Base-by-base conservation (phyloP, 2,888 invertebrate genomes). In the Pachymerium ferrugineum region DNA sequence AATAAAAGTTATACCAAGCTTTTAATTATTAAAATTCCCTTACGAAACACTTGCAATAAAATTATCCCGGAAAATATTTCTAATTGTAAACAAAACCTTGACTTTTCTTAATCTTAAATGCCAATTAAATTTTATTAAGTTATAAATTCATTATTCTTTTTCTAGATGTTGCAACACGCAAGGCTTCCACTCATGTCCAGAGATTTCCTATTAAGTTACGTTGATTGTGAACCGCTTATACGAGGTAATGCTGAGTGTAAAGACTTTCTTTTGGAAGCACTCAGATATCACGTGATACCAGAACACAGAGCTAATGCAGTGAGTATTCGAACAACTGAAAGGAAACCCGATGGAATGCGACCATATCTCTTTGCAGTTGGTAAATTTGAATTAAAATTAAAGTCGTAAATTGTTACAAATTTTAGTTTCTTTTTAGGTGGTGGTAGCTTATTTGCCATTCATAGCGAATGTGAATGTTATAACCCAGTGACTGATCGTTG, bases 391-490 rank as follows among this genome's bases (percentile, higher is more conserved):
- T 35, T 35, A 35, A 35, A 14, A 8, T 10, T 35, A 35, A 35
- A 35, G 35, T 35, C 12, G 8, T 12, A 35, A 14, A 10, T 35
- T 12, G 12, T 35, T 35, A 8, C 12, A 35, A 35, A 35, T 47
- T 54, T 72, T 29, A 68, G 10, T 16, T 73, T 30, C 19, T 33
- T 10, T 76, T 33, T 78, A 86, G 87, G 89, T 76, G 89, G 89
- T 10, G 89, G 89, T 70, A 88, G 88, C 73, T 82, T 89, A 25
- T 89, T 89, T 80, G 88, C 89, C 62, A 89, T 89, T 73, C 89
- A 89, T 82, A 87, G 87, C 75, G 89, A 89, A 80, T 89, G 89
- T 78, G 89, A 89, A 81, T 88, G 87, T 14, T 89, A 89, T 81
- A 89, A 89, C 80, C 88, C 88, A 1, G 83, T 87, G 75, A 85